These are phyloP conservation scores for Oreochromis spilurus DNA, from an alignment of 2,113 vertebrate species.

Conservation along the genomic window DNA sequence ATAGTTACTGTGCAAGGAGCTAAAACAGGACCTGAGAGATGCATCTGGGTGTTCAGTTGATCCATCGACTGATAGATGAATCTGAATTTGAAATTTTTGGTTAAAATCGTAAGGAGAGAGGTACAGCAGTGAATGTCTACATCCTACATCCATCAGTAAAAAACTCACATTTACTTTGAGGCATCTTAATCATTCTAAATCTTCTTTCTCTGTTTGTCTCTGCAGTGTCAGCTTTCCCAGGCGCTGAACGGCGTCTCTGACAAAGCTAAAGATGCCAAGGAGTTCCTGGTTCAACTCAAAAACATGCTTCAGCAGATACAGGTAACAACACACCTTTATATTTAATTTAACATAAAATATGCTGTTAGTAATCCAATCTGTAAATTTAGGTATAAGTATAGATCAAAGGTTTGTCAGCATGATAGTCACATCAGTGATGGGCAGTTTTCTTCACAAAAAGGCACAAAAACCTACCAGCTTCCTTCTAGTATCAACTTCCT, in stretches of 20 bases:
- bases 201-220: neutral
- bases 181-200: neutral
- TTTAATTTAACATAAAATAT: neutral
- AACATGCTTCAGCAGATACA: slow-evolving; percentile 95
- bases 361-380: neutral
- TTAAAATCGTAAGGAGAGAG: neutral
- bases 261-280: slow-evolving; percentile 97
- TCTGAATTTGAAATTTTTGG: neutral
- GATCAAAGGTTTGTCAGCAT: neutral
- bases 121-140: neutral
- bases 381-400: neutral
- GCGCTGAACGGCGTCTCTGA: slow-evolving; percentile 94
- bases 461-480: no score
- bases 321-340: slow-evolving; percentile 65
- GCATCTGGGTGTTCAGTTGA: neutral
- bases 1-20: neutral
- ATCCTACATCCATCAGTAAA: neutral
- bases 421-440: neutral
- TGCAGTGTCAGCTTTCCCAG: slow-evolving; percentile 92
- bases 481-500: neutral
- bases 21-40: neutral
- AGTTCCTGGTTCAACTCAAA: slow-evolving; percentile 95
- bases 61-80: neutral
- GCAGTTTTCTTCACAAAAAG: neutral
- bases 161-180: neutral